phyloP scores from a whole-genome alignment of 1,140 invertebrate species.

The Rhyzopertha dominica region DNA sequence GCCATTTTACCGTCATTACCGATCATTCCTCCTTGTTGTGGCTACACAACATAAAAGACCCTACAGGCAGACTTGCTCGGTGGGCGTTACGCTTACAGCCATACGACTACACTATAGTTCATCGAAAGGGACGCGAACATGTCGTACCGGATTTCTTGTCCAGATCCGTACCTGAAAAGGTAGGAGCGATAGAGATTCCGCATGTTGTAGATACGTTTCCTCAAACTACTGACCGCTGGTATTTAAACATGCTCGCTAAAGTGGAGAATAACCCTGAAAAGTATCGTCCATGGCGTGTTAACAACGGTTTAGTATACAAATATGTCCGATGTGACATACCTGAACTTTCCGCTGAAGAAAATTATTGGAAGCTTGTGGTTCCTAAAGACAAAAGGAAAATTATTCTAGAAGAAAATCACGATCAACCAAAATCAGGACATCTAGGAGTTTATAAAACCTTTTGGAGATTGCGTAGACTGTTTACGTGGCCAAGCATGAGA shows the following conservation, averaged over 20 bases:
- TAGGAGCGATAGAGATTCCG: too few relatives aligned
- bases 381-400: neutral
- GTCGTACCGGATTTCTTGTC: constrained; percentile 23
- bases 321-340: neutral
- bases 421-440: constrained; percentile 24
- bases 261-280: neutral
- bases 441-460: constrained; percentile 13
- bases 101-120: constrained; percentile 18
- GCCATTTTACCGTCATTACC: constrained; percentile 20
- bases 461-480: neutral
- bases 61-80: constrained; percentile 15
- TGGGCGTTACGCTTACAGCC: constrained; percentile 37
- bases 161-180: too few relatives aligned
- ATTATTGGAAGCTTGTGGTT: constrained; percentile 1
- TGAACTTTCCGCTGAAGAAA: neutral
- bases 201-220: neutral
- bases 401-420: constrained; percentile 6
- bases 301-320: neutral
- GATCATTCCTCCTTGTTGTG: constrained; percentile 22
- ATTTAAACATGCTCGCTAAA: neutral
- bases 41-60: constrained; percentile 11
- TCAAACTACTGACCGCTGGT: neutral
- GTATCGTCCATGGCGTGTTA: neutral
- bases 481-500: constrained; percentile 11
- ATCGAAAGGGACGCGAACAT: constrained; percentile 41